Evolutionary conservation across 2,888 invertebrate species (phyloP).

Genomic region (Drosophila merina): DNA sequence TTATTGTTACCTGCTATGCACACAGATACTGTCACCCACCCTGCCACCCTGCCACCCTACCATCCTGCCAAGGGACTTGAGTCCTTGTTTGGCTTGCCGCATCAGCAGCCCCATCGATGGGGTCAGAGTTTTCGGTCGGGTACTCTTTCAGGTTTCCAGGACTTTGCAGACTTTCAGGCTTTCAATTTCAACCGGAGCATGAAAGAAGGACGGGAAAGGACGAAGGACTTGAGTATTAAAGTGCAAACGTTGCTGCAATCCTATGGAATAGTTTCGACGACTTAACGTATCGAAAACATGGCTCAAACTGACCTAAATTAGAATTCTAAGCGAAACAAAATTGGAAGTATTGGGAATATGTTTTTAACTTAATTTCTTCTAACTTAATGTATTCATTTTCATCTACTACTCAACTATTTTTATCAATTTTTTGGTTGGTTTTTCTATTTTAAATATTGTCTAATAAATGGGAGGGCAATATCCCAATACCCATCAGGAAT

Average conservation of each 20-base stretch:
- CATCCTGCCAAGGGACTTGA: conserved; percentile 18
- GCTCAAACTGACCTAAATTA: not conserved
- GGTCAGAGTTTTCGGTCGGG: conserved; percentile 15
- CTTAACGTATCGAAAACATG: conserved; percentile 5
- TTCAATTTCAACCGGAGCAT: not conserved
- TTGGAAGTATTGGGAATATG: not conserved
- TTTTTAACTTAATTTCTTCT: not conserved
- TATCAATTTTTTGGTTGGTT: too few relatives aligned
- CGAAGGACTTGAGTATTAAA: not conserved
- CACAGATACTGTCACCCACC: conserved; percentile 3
- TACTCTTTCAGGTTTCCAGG: conserved; percentile 12
- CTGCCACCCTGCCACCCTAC: not conserved
- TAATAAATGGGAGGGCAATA: too few relatives aligned
- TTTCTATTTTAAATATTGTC: too few relatives aligned
- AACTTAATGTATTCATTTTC: too few relatives aligned
- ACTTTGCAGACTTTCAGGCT: conserved; percentile 8
- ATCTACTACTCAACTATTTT: not conserved
- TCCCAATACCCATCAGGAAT: too few relatives aligned
- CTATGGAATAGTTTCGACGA: conserved; percentile 1
- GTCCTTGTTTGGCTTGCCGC: conserved; percentile 39
- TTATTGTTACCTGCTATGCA: conserved; percentile 43
- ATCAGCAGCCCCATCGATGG: conserved; percentile 24
- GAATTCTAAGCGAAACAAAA: too few relatives aligned
- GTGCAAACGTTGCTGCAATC: conserved; percentile 5
- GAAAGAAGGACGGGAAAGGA: not conserved